Conservation (phyloP, 2,888 invertebrate species). For the Mesorhabditis belari region DNA sequence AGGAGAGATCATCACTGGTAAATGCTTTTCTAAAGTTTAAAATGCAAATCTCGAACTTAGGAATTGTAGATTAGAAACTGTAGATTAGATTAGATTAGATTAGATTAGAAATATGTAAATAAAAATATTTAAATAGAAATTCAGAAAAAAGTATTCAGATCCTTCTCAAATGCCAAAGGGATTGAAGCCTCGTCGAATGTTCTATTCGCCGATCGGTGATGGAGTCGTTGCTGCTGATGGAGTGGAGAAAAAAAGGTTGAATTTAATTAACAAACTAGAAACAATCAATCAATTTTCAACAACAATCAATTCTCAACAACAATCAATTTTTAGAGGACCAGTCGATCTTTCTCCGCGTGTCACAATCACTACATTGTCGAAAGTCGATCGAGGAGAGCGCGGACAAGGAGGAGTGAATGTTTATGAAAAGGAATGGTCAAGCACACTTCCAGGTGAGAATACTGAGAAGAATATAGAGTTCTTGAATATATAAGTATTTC, state of each 20-base stretch:
- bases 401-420: constrained; percentile 45
- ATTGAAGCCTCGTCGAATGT: constrained; percentile 44
- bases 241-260: constrained; percentile 43
- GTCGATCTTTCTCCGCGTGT: constrained; percentile 46
- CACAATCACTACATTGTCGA: constrained; percentile 45
- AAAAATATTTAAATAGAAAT: background rate
- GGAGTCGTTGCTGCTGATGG: constrained; percentile 49
- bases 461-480: too few relatives aligned
- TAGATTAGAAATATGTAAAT: background rate
- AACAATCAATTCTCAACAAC: background rate
- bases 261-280: background rate
- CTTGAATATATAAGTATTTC: background rate
- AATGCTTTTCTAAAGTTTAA: background rate
- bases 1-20: constrained; percentile 35
- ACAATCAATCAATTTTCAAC: background rate
- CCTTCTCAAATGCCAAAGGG: constrained; percentile 37
- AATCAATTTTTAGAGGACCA: constrained; percentile 24
- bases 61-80: too few relatives aligned
- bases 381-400: constrained; percentile 40
- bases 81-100: too few relatives aligned
- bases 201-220: constrained; percentile 50
- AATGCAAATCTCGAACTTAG: too few relatives aligned
- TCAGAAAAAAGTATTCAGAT: constrained; percentile 3
- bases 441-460: constrained; percentile 33
- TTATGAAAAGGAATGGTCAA: constrained; percentile 46